Percentiles rank a stretch among this genome's conserved stretches.
Conservation (phyloP, 2,888 invertebrate species). For the Chrysopilus asiliformis region DNA sequence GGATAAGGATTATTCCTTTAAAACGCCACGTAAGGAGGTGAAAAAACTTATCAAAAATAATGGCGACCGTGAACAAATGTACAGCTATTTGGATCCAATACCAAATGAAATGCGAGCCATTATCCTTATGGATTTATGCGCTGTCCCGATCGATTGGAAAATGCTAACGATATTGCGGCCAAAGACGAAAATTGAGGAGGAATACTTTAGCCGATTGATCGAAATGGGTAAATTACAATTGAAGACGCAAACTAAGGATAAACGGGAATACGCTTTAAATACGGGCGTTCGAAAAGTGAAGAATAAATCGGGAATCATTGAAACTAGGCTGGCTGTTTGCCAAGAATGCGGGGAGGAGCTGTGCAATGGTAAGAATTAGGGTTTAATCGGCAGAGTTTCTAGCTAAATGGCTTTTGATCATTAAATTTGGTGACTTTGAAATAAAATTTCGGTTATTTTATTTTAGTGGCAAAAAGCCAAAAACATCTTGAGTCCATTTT, state of each 20-base stretch:
- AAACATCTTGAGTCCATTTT: background rate
- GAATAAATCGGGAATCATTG: slow-evolving; percentile 69
- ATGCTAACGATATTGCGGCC: slow-evolving; percentile 83
- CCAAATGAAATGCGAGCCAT: slow-evolving; percentile 61
- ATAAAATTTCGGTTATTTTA: too few relatives aligned
- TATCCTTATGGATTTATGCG: slow-evolving; percentile 50
- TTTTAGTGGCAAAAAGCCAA: background rate
- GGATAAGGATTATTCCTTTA: slow-evolving; percentile 61
- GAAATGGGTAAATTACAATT: slow-evolving; percentile 68
- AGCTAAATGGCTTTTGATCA: too few relatives aligned
- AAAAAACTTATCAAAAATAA: slow-evolving; percentile 35
- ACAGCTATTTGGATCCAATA: slow-evolving; percentile 54
- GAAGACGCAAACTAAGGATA: slow-evolving; percentile 57
- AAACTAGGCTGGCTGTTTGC: slow-evolving; percentile 61
- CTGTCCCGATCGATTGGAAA: slow-evolving; percentile 82
- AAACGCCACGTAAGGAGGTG: slow-evolving; percentile 57
- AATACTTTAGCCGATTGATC: slow-evolving; percentile 72
- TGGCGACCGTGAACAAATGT: slow-evolving; percentile 29
- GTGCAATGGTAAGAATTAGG: slow-evolving; percentile 50
- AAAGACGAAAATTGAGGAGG: slow-evolving; percentile 70
- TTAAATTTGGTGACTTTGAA: too few relatives aligned
- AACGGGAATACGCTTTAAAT: slow-evolving; percentile 49
- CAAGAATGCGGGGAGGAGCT: slow-evolving; percentile 75
- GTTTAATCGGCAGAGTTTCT: too few relatives aligned
- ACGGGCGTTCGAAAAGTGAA: slow-evolving; percentile 61